Evolutionary conservation across 1,140 invertebrate genomes (phyloP).

Genomic region (Temnothorax curvispinosus): DNA sequence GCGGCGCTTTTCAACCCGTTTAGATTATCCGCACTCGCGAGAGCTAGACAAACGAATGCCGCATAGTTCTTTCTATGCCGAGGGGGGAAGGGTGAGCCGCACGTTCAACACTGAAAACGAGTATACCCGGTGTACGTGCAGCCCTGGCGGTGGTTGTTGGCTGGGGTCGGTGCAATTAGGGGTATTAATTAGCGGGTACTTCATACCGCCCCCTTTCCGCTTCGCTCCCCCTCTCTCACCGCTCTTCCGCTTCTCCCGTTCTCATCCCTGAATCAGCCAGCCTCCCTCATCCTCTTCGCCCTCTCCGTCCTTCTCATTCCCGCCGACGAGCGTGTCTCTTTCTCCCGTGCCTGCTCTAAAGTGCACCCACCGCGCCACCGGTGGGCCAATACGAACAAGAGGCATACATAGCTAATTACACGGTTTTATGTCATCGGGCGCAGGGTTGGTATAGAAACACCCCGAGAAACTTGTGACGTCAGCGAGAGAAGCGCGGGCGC

Average conservation of each 20-base stretch:
- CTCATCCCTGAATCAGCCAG: conserved; percentile 47
- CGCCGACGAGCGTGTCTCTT: conserved; percentile 28
- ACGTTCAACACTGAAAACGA: conserved; percentile 69
- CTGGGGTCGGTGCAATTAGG: conserved; percentile 83
- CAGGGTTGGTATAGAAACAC: conserved; percentile 58
- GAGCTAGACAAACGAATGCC: conserved; percentile 12
- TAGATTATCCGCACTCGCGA: conserved; percentile 9
- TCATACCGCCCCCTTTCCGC: conserved; percentile 72
- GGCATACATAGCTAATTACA: conserved; percentile 81
- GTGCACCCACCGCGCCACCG: conserved; percentile 73
- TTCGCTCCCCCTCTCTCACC: conserved; percentile 40
- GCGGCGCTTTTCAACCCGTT: conserved; percentile 11
- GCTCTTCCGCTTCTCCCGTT: conserved; percentile 26
- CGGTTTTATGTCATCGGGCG: conserved; percentile 77
- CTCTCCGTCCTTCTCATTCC: conserved; percentile 9
- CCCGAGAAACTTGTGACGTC: conserved; percentile 69
- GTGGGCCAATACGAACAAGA: conserved; percentile 80
- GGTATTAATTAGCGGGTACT: conserved; percentile 85
- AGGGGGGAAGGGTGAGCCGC: conserved; percentile 42
- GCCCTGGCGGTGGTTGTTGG: conserved; percentile 75
- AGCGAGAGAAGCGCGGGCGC: conserved; percentile 22
- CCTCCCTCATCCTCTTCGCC: conserved; percentile 16
- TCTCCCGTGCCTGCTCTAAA: conserved; percentile 72
- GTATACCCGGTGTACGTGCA: conserved; percentile 72
- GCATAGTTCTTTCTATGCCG: conserved; percentile 13